Percentiles rank a stretch among this genome's conserved stretches.
phyloP scores from a whole-genome alignment of 2,888 invertebrate species.

The Gastrophysa polygoni region DNA sequence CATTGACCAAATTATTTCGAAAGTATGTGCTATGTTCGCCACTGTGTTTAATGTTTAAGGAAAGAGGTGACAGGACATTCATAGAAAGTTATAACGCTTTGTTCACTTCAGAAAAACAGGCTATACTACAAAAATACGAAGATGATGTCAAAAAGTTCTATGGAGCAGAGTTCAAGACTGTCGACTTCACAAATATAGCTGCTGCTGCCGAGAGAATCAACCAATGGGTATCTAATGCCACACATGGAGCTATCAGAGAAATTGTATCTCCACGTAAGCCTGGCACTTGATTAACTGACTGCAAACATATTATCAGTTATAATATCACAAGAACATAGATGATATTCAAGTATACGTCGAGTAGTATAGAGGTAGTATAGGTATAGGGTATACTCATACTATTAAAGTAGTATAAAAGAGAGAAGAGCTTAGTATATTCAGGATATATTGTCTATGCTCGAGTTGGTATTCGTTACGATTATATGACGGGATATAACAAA shows the following conservation, averaged over 20 bases:
- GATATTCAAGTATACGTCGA: neutral
- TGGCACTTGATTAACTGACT: too few relatives aligned
- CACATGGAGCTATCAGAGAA: slow-evolving; percentile 62
- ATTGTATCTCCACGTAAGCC: slow-evolving; percentile 35
- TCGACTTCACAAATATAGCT: slow-evolving; percentile 62
- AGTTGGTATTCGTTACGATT: too few relatives aligned
- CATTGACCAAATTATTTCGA: too few relatives aligned
- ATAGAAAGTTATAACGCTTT: slow-evolving; percentile 61
- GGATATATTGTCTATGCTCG: too few relatives aligned
- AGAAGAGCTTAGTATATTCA: too few relatives aligned
- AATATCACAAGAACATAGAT: too few relatives aligned
- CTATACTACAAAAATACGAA: slow-evolving; percentile 58
- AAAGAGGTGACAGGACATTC: slow-evolving; percentile 38
- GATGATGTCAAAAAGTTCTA: slow-evolving; percentile 60
- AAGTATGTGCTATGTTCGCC: too few relatives aligned
- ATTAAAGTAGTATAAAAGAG: too few relatives aligned
- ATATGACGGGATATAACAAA: too few relatives aligned
- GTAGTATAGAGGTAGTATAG: too few relatives aligned
- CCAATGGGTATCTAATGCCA: slow-evolving; percentile 64
- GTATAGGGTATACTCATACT: too few relatives aligned
- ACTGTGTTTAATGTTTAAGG: slow-evolving; percentile 40
- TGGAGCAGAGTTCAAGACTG: slow-evolving; percentile 57
- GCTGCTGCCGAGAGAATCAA: slow-evolving; percentile 63
- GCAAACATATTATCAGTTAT: too few relatives aligned
- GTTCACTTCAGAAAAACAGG: slow-evolving; percentile 59